phyloP scores from a whole-genome alignment of 2,888 invertebrate genomes.

The Troides aeacus region DNA sequence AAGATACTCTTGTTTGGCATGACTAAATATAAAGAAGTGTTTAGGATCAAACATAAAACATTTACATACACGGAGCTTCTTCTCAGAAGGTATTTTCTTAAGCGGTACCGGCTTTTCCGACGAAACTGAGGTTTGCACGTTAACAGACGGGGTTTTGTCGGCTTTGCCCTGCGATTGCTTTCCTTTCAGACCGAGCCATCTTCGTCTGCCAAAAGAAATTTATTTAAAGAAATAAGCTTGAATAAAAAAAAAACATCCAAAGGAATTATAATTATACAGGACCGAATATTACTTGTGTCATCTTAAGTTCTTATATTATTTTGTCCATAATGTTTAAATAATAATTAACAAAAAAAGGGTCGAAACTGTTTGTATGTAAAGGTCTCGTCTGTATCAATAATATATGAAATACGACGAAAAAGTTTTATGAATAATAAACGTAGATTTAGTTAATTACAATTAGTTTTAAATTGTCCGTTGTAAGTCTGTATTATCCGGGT shows the following conservation, averaged over 20 bases:
- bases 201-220: constrained; percentile 82
- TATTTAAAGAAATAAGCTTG: background rate
- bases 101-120: constrained; percentile 80
- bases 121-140: constrained; percentile 67
- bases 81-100: constrained; percentile 90
- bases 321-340: too few relatives aligned
- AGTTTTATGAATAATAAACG: too few relatives aligned
- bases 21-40: background rate
- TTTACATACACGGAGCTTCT: constrained; percentile 87
- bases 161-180: constrained; percentile 93
- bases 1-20: too few relatives aligned
- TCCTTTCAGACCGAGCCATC: constrained; percentile 89
- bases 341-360: too few relatives aligned
- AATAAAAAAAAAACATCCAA: background rate
- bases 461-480: too few relatives aligned
- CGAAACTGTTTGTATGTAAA: too few relatives aligned
- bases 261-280: background rate
- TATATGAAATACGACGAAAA: too few relatives aligned
- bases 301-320: too few relatives aligned
- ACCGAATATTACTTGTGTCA: too few relatives aligned
- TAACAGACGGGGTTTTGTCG: constrained; percentile 83
- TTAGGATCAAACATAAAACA: background rate
- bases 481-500: too few relatives aligned
- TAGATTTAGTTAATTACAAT: too few relatives aligned
- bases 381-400: too few relatives aligned